Base-by-base conservation (phyloP, 2,888 invertebrate genomes). In the Lumbricus terrestris region DNA sequence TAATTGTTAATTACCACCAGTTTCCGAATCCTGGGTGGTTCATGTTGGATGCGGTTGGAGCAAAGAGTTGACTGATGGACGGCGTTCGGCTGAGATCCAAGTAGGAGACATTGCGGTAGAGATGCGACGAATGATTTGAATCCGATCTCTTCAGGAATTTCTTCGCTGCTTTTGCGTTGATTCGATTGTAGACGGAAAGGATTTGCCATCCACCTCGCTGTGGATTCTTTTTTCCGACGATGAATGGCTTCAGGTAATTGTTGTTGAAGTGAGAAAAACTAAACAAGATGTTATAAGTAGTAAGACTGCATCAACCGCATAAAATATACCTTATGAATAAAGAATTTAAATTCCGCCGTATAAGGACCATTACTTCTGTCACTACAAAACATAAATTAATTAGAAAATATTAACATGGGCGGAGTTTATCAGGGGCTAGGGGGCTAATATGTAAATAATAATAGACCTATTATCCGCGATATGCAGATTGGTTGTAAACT, bases 211-310 rank as follows among this genome's bases (percentile, higher is more conserved):
- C 91, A 29, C 89, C 88, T 0, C 88, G 82, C 89, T 89, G 82
- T 82, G 90, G 90, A n/a, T 98, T 98, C 94, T 98, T 92, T 89
- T 94, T 97, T 93, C 98, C 96, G 92, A 98, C 96, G 93, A 98
- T 95, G 94, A 97, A 96, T 37, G 98, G 98, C 92, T 98, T 96
- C 93, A 99, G 97, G 95, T 98, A 98, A 94, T 97, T 97, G 95
- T 97, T 98, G 95, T 98, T 98, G 95, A 98, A 98, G 93, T 98
- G 96, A 95, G 98, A 98, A 95, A 98, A 98, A 95, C 97, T 97
- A 93, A 40, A 82, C 37, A 42, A n/a, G 40, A 4, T 8, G n/a
- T 11, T 3, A 38, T 33, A 20, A 18, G 23, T 85, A 4, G 20
- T 18, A 15, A 23, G 4, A 11, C 20, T 11, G 4, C 69, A 4